These are phyloP conservation scores for Goniozus legneri DNA, from an alignment of 1,140 invertebrate genomes.

Conservation along the genomic window DNA sequence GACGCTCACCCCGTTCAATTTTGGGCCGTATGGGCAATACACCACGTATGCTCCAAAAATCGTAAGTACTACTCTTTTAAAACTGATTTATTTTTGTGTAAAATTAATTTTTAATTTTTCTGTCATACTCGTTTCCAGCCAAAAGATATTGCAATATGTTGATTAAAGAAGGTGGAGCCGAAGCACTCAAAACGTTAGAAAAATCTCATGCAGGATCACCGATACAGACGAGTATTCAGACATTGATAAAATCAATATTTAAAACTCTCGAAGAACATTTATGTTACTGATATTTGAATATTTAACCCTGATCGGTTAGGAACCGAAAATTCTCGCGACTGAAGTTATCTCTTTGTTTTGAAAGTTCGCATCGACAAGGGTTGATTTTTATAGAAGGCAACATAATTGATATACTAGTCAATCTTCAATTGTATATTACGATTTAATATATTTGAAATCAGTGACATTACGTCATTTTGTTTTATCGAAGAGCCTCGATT, in stretches of 20 bases:
- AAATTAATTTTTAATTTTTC: conserved; percentile 10
- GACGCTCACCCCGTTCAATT: conserved; percentile 69
- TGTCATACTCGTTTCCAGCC: conserved; percentile 52
- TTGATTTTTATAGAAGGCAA: conserved; percentile 13
- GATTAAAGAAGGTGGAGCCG: conserved; percentile 61
- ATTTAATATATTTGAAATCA: too few species aligned
- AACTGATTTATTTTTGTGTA: conserved; percentile 8
- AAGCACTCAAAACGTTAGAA: conserved; percentile 54
- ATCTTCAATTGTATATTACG: too few species aligned
- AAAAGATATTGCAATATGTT: conserved; percentile 73
- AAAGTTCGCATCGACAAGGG: conserved; percentile 1
- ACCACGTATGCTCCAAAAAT: conserved; percentile 80
- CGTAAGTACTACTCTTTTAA: conserved; percentile 53
- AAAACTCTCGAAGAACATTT: conserved; percentile 46
- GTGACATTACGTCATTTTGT: too few species aligned
- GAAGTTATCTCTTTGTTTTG: conserved; percentile 2
- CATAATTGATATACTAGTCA: conserved; percentile 44
- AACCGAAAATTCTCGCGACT: background rate
- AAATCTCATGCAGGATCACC: conserved; percentile 40
- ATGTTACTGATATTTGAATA: conserved; percentile 41
- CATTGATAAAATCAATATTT: conserved; percentile 51
- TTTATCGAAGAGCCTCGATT: too few species aligned
- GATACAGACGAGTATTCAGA: conserved; percentile 44
- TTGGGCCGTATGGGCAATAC: conserved; percentile 82
- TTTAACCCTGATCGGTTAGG: conserved; percentile 4